A percentile compares a stretch with the other conserved stretches of the same genome.
Conservation (phyloP, 2,113 vertebrate species). For the Callospermophilus lateralis region DNA sequence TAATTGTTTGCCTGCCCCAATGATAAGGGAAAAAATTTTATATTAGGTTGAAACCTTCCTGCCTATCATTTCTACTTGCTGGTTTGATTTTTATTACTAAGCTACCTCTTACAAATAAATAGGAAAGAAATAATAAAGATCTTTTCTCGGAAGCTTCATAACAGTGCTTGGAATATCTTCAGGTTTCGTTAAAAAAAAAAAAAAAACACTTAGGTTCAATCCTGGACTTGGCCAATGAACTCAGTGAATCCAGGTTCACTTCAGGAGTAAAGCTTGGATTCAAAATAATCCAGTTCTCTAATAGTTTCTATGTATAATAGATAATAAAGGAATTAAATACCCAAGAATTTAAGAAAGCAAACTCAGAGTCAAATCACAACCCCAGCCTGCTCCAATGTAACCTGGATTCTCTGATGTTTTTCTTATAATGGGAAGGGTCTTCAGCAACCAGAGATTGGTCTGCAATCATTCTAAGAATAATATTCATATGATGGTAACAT, state of each 20-base stretch:
- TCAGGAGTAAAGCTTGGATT: neutral
- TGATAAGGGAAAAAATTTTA: neutral
- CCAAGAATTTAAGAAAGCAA: neutral
- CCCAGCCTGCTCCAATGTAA: neutral
- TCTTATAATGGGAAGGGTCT: neutral
- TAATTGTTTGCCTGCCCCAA: neutral
- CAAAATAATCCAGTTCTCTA: slow-evolving; percentile 4
- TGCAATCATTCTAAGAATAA: neutral
- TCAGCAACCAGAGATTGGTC: neutral
- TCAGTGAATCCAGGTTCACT: neutral
- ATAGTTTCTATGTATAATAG: neutral
- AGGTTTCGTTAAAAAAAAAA: neutral
- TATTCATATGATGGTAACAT: neutral
- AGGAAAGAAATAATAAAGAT: neutral
- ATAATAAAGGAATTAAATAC: neutral
- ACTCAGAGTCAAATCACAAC: neutral
- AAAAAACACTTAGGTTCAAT: neutral
- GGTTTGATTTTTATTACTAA: slow-evolving; percentile 22
- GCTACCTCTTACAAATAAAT: neutral
- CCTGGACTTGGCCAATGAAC: neutral
- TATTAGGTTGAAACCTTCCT: slow-evolving; percentile 29
- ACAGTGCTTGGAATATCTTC: neutral
- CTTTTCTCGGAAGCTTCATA: neutral
- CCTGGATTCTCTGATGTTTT: neutral
- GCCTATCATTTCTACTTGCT: slow-evolving; percentile 27